Evolutionary conservation across 2,113 vertebrate genomes (phyloP).

Genomic region (Scatophagus argus): DNA sequence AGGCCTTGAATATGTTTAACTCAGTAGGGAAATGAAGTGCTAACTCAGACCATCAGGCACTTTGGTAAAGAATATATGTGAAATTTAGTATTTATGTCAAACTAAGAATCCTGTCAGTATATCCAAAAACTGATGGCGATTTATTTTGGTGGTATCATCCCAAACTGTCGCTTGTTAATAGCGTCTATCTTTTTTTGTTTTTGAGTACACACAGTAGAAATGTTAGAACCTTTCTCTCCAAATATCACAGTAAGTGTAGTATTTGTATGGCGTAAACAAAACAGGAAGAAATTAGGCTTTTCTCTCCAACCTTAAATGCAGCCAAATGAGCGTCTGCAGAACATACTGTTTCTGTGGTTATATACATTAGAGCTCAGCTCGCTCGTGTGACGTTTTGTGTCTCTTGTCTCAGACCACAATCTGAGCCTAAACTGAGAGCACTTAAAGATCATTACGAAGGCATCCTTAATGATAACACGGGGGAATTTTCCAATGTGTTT

Average conservation of each 20-base stretch:
- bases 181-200: background rate
- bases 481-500: slow-evolving; percentile 23
- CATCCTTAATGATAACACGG: slow-evolving; percentile 26
- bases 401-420: slow-evolving; percentile 37
- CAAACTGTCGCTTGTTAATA: background rate
- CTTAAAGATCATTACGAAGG: slow-evolving; percentile 63
- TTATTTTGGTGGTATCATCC: background rate
- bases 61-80: background rate
- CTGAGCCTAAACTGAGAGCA: slow-evolving; percentile 47
- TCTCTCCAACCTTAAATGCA: background rate
- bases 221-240: background rate
- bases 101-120: background rate
- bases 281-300: background rate
- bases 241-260: background rate
- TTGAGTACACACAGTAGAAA: background rate
- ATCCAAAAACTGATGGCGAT: background rate
- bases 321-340: background rate
- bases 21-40: slow-evolving; percentile 1
- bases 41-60: background rate
- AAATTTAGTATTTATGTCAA: background rate
- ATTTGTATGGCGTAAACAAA: too few species aligned
- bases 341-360: background rate
- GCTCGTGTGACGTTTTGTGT: background rate
- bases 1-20: slow-evolving; percentile 30
- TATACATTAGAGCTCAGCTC: slow-evolving; percentile 9